phyloP scores from a whole-genome alignment of 2,888 invertebrate species.

The Pachydiplax longipennis region DNA sequence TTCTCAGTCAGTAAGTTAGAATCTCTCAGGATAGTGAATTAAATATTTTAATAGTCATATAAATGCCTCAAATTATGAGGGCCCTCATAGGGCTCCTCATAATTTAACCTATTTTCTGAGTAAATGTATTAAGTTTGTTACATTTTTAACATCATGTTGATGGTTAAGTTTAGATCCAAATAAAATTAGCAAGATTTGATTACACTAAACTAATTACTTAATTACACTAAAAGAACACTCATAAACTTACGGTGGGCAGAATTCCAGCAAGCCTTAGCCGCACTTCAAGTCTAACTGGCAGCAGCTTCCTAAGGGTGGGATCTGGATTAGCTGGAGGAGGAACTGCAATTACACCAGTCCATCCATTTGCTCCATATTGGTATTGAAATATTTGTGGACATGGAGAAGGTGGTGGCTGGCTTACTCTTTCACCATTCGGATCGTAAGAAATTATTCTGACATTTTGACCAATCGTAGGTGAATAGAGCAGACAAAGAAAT shows the following conservation, averaged over 20 bases:
- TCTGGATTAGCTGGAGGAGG: not conserved
- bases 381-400: slow-evolving; percentile 10
- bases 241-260: not conserved
- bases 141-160: too few relatives aligned
- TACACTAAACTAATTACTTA: too few relatives aligned
- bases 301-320: not conserved
- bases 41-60: too few relatives aligned
- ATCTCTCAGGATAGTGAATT: too few relatives aligned
- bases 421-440: not conserved
- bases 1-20: too few relatives aligned
- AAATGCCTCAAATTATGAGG: too few relatives aligned
- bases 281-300: slow-evolving; percentile 1
- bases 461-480: not conserved
- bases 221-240: too few relatives aligned
- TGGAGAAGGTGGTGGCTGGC: not conserved
- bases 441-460: not conserved
- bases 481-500: not conserved
- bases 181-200: too few relatives aligned
- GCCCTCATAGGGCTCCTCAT: too few relatives aligned
- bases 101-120: too few relatives aligned
- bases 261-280: not conserved
- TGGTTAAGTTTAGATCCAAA: too few relatives aligned
- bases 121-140: too few relatives aligned
- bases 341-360: not conserved
- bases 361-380: slow-evolving; percentile 1